Evolutionary conservation across 2,113 vertebrate species (phyloP).

Genomic region (Lepisosteus osseus): DNA sequence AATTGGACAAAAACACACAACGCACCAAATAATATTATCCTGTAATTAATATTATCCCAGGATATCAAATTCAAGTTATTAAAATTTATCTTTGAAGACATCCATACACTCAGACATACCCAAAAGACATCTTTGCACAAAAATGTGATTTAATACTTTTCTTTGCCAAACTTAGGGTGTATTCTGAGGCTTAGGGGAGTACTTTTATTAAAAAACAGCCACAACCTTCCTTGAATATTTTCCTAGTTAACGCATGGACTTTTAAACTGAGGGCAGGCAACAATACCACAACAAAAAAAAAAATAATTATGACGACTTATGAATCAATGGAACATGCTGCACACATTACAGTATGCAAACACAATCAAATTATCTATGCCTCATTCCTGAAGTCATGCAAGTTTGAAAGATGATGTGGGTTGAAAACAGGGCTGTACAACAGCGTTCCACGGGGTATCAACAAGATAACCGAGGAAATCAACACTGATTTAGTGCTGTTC

Average conservation of each 20-base stretch:
- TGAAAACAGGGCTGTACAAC: not conserved
- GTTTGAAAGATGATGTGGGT: conserved; percentile 35
- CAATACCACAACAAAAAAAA: conserved; percentile 55
- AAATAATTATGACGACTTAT: conserved; percentile 59
- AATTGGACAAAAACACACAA: too few species aligned
- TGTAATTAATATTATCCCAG: too few species aligned
- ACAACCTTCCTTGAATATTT: conserved; percentile 31
- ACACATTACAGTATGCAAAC: conserved; percentile 55
- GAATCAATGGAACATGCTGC: conserved; percentile 66
- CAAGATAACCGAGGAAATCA: not conserved
- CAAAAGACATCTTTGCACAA: not conserved
- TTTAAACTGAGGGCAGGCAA: conserved; percentile 52
- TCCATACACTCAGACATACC: not conserved
- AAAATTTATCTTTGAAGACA: too few species aligned
- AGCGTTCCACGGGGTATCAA: too few species aligned
- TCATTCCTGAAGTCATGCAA: conserved; percentile 54
- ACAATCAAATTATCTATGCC: conserved; percentile 51
- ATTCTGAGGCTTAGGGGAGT: conserved; percentile 19
- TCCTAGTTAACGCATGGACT: conserved; percentile 30
- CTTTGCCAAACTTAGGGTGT: not conserved
- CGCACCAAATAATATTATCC: too few species aligned
- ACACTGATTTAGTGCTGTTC: conserved; percentile 33
- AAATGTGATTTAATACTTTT: conserved; percentile 58
- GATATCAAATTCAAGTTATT: too few species aligned
- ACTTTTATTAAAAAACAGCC: conserved; percentile 44